Evolutionary conservation across 2,888 invertebrate genomes (phyloP).

Genomic region (Malacosoma neustria): DNA sequence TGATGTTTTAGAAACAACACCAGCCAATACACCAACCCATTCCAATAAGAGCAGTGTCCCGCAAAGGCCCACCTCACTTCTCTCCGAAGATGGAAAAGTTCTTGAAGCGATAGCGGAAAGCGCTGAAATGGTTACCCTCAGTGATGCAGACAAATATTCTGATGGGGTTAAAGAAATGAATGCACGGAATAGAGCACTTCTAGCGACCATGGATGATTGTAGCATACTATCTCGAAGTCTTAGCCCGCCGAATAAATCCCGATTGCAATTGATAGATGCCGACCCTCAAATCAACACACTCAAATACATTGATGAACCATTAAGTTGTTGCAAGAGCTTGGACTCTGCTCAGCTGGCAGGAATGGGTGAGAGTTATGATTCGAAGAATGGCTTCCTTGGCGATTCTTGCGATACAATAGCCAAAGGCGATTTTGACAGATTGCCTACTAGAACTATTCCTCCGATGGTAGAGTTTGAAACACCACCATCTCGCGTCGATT

Average conservation of each 20-base stretch:
- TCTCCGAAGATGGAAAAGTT: conserved; percentile 77
- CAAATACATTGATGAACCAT: conserved; percentile 76
- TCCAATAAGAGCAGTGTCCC: conserved; percentile 38
- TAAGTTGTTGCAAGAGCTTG: conserved; percentile 65
- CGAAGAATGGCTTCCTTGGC: conserved; percentile 58
- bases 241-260: conserved; percentile 58
- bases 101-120: conserved; percentile 81
- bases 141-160: conserved; percentile 64
- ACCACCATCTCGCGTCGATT: conserved; percentile 50
- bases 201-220: conserved; percentile 72
- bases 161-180: conserved; percentile 59
- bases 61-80: conserved; percentile 76
- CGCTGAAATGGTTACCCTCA: conserved; percentile 80
- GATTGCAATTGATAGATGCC: conserved; percentile 57
- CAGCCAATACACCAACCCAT: conserved; percentile 63
- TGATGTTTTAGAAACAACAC: conserved; percentile 66
- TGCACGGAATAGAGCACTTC: conserved; percentile 63
- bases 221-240: conserved; percentile 62
- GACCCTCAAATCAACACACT: conserved; percentile 74
- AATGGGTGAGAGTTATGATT: conserved; percentile 68
- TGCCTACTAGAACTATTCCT: conserved; percentile 36
- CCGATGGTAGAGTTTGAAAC: conserved; percentile 46
- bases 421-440: conserved; percentile 49
- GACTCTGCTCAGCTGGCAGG: conserved; percentile 64
- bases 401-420: conserved; percentile 65